Base-by-base conservation (phyloP, 2,113 vertebrate genomes). In the Lutjanus erythropterus region DNA sequence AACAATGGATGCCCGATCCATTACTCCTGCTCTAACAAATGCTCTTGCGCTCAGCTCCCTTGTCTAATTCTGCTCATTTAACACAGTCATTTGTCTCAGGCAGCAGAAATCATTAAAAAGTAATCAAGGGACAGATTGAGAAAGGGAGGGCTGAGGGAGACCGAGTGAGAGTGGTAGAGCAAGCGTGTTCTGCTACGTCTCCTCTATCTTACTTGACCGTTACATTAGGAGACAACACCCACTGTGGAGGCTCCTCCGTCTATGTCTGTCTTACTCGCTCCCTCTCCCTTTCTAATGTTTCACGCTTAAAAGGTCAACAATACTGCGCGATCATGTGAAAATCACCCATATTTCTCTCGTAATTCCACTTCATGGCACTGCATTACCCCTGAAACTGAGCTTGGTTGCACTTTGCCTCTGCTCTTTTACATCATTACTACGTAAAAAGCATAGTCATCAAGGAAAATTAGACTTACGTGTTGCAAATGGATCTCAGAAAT, bases 71-170 rank as follows among this genome's bases (percentile, higher is more conserved):
- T 91, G 91, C 92, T 93, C 93, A 93, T 94, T 95, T 94, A 95
- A 93, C 93, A 92, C 87, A 89, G 85, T 86, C 93, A 95, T 95
- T 95, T 90, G 93, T 95, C 94, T 95, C 92, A 90, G 90, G 91
- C 91, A 88, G 91, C 90, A 94, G 92, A 94, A 95, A 95, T 96
- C 95, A 95, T 96, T 95, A 95, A 94, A 95, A 95, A 94, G 94
- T 94, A 94, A 96, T 96, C 95, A 95, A 93, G 93, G 83, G 87
- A 86, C 86, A 88, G 92, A 90, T 79, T 85, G 89, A 88, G 92
- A 86, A 92, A 87, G 89, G 85, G 80, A 83, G 83, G 81, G 80
- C 50, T 76, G 65, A 67, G 80, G 74, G 39, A 67, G 70, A 75
- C 65, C 47, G 61, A 72, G 66, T 1, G 71, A 67, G 65, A 56